Evolutionary conservation across 2,888 invertebrate genomes (phyloP), one percentile per base, ranked within the genome.

Genomic region (Frankliniella fusca): DNA sequence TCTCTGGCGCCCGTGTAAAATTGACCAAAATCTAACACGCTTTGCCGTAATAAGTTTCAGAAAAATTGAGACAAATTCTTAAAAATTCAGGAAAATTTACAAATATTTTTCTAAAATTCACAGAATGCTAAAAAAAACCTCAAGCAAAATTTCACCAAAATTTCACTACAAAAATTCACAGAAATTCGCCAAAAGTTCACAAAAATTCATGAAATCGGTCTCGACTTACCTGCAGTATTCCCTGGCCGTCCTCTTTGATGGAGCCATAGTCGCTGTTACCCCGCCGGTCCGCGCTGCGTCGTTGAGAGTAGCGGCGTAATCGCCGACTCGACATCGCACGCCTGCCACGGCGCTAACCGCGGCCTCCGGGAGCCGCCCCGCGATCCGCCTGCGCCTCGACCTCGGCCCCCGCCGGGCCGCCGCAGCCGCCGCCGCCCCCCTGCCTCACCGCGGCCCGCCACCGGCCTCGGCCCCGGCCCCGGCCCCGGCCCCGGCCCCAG

Each of bases 231-330:
- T 84, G 85, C 0, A 84, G 81, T 12, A 85, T 84, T 70, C 84
- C 83, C 50, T 84, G 84, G 76, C 84, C 81, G 83, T 85, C 84
- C 54, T 84, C 84, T 49, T 81, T 81, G 81, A 85, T 84, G 83
- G 84, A 84, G 81, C 85, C 85, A 82, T 85, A 85, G 82, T 83
- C 84, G 65, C 82, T 83, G 54, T 84, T 82, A 80, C 84, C 85
- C 61, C 82, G 84, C 28, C 84, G 82, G 81, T 84, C 84, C 81
- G 84, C 83, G 83, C 70, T n/a, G 27, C 70, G 23, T 76, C 70
- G 23, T 23, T 23, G 70, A 12, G 70, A 76, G 70, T 76, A 23
- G 23, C 70, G 70, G 23, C 70, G 70, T 27, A 7, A 76, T 23
- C 70, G 70, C 70, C 70, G 70, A 76, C 70, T 76, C 70, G 70